Base-by-base conservation (phyloP, 2,797 vertebrate genomes). In the Enteromius fasciolatus region DNA sequence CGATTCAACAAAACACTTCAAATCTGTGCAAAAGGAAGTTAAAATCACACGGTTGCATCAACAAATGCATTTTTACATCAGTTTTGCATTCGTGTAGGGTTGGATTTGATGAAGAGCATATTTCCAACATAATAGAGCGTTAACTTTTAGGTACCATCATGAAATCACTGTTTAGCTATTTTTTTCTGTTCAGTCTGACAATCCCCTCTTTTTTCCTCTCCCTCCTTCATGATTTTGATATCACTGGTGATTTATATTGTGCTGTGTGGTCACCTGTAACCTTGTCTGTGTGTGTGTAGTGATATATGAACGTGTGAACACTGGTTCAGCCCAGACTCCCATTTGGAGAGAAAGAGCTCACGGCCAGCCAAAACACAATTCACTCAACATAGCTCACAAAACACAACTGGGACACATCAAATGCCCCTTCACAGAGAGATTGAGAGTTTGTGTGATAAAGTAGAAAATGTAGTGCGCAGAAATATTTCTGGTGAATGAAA, bases 231-330 rank as follows among this genome's bases (percentile, higher is more conserved):
- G 63, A 17, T 87, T 89, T 90, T 87, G 78, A 87, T 83, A 86
- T 90, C 69, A 10, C 23, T 52, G 85, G 78, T 90, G 89, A 92
- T 90, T 92, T 91, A 92, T 54, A 54, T 28, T 48, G 81, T 85
- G 76, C 36, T 78, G 80, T 85, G 67, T 64, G 67, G 75, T 88
- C 82, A 84, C 76, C 86, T 89, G 68, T 92, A 89, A 90, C 81
- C n/a, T 48, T 87, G 90, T 93, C 89, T 83, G 89, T 82, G 31
- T 89, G 31, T 89, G 84, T 73, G 52, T 78, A 68, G 85, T 89
- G 91, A 93, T 90, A 81, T 90, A 91, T 84, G 68, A 80, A 52
- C 14, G 54, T 3, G 33, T 78, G 84, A 57, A 81, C 28, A 73
- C 83, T 76, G 44, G 84, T 86, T 83, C 77, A 86, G 82, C 87